Percentiles rank a stretch among this genome's conserved stretches.
phyloP scores from a whole-genome alignment of 1,140 invertebrate species.

The Drosophila lowei region DNA sequence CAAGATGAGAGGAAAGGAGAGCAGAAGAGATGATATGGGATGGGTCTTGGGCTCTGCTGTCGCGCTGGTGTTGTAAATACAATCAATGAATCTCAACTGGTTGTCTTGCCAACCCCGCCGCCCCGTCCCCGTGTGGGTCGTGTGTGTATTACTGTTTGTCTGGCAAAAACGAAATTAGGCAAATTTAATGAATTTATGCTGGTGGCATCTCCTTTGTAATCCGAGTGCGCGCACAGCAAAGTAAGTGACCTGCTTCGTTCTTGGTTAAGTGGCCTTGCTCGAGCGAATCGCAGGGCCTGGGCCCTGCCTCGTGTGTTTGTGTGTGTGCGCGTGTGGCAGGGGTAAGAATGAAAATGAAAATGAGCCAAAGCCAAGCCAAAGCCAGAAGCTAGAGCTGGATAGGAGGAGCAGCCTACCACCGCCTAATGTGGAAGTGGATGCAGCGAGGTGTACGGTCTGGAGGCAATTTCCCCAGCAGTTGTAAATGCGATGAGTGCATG shows the following conservation, averaged over 20 bases:
- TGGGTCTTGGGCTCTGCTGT: slow-evolving; percentile 12
- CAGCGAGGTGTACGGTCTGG: slow-evolving; percentile 44
- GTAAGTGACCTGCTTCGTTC: slow-evolving; percentile 74
- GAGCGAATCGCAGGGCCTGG: slow-evolving; percentile 10
- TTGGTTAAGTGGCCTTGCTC: slow-evolving; percentile 67
- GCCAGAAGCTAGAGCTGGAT: not conserved
- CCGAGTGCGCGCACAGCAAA: slow-evolving; percentile 63
- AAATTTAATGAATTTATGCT: slow-evolving; percentile 82
- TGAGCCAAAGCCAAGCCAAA: slow-evolving; percentile 14
- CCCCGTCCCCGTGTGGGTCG: slow-evolving; percentile 29
- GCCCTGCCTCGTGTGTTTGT: not conserved
- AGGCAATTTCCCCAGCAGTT: slow-evolving; percentile 56
- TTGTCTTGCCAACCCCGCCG: slow-evolving; percentile 50
- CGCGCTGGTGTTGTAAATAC: slow-evolving; percentile 74
- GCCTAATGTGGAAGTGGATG: slow-evolving; percentile 32
- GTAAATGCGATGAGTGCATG: slow-evolving; percentile 43
- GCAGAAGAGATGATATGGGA: not conserved
- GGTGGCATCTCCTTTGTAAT: slow-evolving; percentile 78
- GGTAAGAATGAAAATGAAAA: slow-evolving; percentile 36
- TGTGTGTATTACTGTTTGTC: slow-evolving; percentile 18
- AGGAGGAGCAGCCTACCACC: not conserved
- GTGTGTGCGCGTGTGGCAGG: slow-evolving; percentile 1
- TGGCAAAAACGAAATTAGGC: slow-evolving; percentile 75
- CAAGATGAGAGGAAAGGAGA: not conserved
- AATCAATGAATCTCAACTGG: slow-evolving; percentile 81